Percentiles rank a stretch among this genome's conserved stretches.
These are phyloP conservation scores for Zaprionus ornatus DNA, from an alignment of 1,140 invertebrate genomes.

Conservation along the genomic window DNA sequence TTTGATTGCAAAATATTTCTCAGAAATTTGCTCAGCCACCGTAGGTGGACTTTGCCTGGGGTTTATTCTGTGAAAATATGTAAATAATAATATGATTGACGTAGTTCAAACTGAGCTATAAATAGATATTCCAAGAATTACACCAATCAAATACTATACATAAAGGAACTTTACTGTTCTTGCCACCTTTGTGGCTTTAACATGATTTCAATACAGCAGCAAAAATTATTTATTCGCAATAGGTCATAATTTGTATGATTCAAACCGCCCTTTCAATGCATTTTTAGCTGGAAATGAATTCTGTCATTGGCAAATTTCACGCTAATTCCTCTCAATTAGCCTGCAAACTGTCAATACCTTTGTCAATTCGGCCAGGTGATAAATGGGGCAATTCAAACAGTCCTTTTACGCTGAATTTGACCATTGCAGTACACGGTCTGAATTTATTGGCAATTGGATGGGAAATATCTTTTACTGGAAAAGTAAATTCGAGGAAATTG, in stretches of 20 bases:
- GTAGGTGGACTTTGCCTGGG: background rate
- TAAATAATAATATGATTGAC: background rate
- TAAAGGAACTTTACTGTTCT: background rate
- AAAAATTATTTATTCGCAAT: background rate
- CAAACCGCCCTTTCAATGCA: background rate
- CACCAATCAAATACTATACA: background rate
- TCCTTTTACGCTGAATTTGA: background rate
- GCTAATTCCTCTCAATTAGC: background rate
- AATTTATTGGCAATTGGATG: no score
- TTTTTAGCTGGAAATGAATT: background rate
- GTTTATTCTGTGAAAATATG: background rate
- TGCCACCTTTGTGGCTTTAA: no score
- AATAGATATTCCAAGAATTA: background rate
- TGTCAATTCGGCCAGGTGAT: conserved; percentile 33
- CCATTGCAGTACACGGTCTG: no score
- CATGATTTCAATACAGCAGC: background rate
- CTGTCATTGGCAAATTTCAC: background rate
- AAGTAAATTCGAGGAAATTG: no score
- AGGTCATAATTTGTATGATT: background rate
- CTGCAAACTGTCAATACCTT: conserved; percentile 12
- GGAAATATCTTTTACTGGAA: no score
- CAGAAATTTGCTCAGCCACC: background rate
- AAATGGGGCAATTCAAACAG: background rate
- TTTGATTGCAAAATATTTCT: background rate
- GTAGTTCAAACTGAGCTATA: background rate